Conservation (phyloP, 2,888 invertebrate genomes). For the Tricholauxania praeusta region DNA sequence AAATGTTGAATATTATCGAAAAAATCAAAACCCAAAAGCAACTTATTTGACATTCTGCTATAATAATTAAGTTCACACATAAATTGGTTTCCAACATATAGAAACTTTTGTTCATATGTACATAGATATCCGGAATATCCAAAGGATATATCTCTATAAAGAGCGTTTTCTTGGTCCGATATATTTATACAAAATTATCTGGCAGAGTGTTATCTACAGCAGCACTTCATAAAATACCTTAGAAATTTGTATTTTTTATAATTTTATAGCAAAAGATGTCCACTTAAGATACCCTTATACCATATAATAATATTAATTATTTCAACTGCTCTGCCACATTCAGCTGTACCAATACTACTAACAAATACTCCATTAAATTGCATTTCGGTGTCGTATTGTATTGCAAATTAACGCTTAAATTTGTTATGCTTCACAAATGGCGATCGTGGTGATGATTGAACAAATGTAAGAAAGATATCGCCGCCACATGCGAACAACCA, state of each 20-base stretch:
- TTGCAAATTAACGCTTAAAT: constrained; percentile 34
- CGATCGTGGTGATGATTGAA: constrained; percentile 27
- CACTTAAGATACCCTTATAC: not conserved
- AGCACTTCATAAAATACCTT: no score
- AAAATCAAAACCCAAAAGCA: no score
- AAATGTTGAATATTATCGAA: not conserved
- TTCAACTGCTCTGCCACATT: not conserved
- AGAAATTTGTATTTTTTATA: not conserved
- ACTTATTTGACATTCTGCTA: no score
- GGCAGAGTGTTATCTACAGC: no score
- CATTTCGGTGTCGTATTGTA: constrained; percentile 13
- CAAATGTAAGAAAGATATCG: constrained; percentile 18
- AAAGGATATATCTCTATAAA: no score
- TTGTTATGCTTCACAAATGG: constrained; percentile 23
- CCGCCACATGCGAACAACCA: constrained; percentile 19
- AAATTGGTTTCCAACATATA: no score
- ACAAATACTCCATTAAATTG: constrained; percentile 15
- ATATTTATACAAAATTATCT: no score
- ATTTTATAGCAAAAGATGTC: no score
- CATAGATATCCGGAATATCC: no score
- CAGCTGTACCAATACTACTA: constrained; percentile 1
- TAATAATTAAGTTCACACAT: no score
- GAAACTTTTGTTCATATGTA: no score
- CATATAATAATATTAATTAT: constrained; percentile 13
- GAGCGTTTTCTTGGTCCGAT: no score